Percentiles rank a stretch among this genome's conserved stretches.
These are phyloP conservation scores for Akabosia matsudoensis DNA, from an alignment of 1,140 invertebrate species.

Conservation along the genomic window DNA sequence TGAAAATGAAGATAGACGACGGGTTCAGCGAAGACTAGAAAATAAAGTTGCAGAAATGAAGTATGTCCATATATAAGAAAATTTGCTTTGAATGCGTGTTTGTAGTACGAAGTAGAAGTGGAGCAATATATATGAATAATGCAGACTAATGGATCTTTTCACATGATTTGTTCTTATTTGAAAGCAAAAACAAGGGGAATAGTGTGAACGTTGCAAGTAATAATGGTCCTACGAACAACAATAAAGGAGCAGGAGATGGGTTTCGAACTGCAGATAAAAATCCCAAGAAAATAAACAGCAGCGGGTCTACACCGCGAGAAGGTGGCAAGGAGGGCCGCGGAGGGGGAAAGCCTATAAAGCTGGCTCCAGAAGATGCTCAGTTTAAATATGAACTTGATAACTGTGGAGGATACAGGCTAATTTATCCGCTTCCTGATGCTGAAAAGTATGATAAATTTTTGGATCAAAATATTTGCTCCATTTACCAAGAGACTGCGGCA, in stretches of 20 bases:
- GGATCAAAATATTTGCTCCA: constrained; percentile 65
- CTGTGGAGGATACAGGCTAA: constrained; percentile 67
- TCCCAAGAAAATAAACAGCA: neutral
- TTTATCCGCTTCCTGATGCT: constrained; percentile 55
- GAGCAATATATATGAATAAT: constrained; percentile 20
- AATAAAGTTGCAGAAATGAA: constrained; percentile 31
- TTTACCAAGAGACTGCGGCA: constrained; percentile 71
- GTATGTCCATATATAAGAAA: neutral
- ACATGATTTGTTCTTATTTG: neutral
- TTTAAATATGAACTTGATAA: constrained; percentile 36
- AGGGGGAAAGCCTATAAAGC: constrained; percentile 55
- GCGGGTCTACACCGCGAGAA: neutral
- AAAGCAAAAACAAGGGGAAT: neutral
- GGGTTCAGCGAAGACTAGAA: constrained; percentile 53
- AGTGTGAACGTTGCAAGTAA: neutral
- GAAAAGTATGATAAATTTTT: constrained; percentile 68
- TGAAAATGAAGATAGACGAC: constrained; percentile 58
- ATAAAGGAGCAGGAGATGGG: neutral
- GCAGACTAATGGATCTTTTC: neutral
- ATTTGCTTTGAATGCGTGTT: too few relatives aligned
- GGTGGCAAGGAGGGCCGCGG: neutral
- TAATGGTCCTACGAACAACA: neutral
- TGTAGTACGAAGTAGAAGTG: too few relatives aligned
- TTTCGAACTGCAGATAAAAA: neutral
- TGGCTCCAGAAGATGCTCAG: constrained; percentile 24